Conservation (phyloP, 2,888 invertebrate genomes). For the Sarcophaga carnaria region DNA sequence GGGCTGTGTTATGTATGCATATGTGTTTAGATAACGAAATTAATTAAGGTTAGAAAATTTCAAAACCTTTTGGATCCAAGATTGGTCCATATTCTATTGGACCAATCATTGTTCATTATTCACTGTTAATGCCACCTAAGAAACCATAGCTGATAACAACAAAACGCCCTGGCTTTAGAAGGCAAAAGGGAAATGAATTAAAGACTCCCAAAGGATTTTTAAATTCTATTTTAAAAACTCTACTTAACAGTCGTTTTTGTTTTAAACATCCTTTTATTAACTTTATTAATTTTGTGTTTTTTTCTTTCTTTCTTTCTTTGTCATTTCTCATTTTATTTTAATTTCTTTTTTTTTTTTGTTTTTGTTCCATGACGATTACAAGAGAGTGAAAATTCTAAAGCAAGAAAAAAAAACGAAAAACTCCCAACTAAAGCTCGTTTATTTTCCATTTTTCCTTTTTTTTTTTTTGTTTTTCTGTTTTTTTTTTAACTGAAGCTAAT, state of each 20-base stretch:
- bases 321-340: conserved; percentile 9
- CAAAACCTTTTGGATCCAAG: too few relatives aligned
- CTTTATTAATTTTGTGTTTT: conserved; percentile 40
- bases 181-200: neutral
- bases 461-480: too few relatives aligned
- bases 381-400: neutral
- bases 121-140: too few relatives aligned
- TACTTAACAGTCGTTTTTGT: conserved; percentile 38
- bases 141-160: neutral
- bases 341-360: too few relatives aligned
- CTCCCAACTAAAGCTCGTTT: neutral
- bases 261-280: conserved; percentile 55
- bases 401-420: neutral
- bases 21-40: too few relatives aligned
- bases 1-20: too few relatives aligned
- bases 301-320: neutral
- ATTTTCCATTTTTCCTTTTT: neutral
- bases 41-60: too few relatives aligned
- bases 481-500: conserved; percentile 57
- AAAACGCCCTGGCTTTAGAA: neutral
- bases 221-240: conserved; percentile 51
- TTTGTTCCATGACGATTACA: neutral
- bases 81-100: too few relatives aligned
- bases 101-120: too few relatives aligned
- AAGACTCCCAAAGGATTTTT: conserved; percentile 36